phyloP scores from a whole-genome alignment of 1,140 invertebrate genomes.

The Tenebrio molitor region DNA sequence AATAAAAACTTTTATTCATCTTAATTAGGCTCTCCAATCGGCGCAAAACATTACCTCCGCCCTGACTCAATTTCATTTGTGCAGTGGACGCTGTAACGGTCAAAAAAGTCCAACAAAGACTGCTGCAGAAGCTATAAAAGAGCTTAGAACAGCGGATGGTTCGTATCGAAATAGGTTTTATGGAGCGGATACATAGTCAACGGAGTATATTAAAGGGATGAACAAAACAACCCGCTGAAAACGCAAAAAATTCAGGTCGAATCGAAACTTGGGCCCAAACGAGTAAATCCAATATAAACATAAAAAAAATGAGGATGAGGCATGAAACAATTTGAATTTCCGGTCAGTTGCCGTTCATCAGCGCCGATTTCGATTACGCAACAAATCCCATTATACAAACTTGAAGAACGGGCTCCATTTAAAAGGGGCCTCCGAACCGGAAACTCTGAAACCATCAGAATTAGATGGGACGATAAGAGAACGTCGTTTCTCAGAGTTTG shows the following conservation, averaged over 20 bases:
- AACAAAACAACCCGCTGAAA: not conserved
- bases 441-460: constrained; percentile 32
- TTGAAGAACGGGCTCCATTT: constrained; percentile 10
- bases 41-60: not conserved
- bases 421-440: constrained; percentile 5
- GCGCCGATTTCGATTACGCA: constrained; percentile 8
- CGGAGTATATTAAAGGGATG: not conserved
- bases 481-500: constrained; percentile 26
- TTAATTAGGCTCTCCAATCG: not conserved
- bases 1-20: not conserved
- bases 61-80: constrained; percentile 23
- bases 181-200: constrained; percentile 22
- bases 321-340: no score
- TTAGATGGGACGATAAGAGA: constrained; percentile 36
- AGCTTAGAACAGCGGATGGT: constrained; percentile 13
- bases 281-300: no score
- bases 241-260: constrained; percentile 8
- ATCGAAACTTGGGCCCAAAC: no score
- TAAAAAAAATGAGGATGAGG: not conserved
- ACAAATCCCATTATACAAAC: constrained; percentile 36
- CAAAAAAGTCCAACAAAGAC: constrained; percentile 9
- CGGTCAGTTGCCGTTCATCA: not conserved
- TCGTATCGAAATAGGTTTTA: constrained; percentile 7
- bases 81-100: constrained; percentile 1
- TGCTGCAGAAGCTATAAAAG: constrained; percentile 2